Percentiles rank a stretch among this genome's conserved stretches.
Evolutionary conservation across 2,113 vertebrate species (phyloP).

Genomic region (rat (Rattus norvegicus)): GRCr8 NC_086020.1:115090501-115091000

Average conservation of each 20-base stretch:
- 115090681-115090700: not conserved
- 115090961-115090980: not conserved
- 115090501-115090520: not conserved
- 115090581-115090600: not conserved
- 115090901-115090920: not conserved
- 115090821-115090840: not conserved
- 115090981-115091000: not conserved
- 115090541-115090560: not conserved
- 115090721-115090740: not conserved
- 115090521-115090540: not conserved
- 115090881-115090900: not conserved
- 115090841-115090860: not conserved
- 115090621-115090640: not conserved
- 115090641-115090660: not conserved
- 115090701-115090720: not conserved
- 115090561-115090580: not conserved
- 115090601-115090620: not conserved
- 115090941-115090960: not conserved
- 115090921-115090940: not conserved
- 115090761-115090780: not conserved
- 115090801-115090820: not conserved
- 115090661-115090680: not conserved
- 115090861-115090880: not conserved
- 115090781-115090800: not conserved
- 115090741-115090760: not conserved